Conservation (phyloP, 2,113 vertebrate genomes). For the Prionailurus bengalensis region DNA sequence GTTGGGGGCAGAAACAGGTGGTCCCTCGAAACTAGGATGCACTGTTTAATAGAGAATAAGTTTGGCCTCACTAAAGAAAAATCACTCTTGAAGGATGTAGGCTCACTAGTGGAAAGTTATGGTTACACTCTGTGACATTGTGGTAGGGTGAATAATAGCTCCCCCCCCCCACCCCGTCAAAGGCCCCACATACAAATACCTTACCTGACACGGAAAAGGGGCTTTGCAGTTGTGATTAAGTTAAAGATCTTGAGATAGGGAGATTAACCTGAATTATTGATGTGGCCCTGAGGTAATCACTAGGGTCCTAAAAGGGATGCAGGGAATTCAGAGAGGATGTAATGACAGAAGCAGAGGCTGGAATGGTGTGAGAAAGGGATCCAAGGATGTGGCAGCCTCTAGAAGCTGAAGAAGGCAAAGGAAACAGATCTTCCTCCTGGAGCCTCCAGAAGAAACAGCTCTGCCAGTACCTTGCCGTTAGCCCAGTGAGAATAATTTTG, state of each 20-base stretch:
- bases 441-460: neutral
- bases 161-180: neutral
- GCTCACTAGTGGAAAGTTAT: neutral
- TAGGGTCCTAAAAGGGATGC: neutral
- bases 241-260: neutral
- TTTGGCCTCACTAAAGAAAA: neutral
- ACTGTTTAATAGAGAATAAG: neutral
- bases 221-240: neutral
- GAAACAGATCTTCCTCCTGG: neutral
- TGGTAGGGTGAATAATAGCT: neutral
- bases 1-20: neutral
- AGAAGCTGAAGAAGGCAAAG: neutral
- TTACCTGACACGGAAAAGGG: neutral
- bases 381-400: neutral
- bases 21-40: neutral
- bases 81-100: neutral
- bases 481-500: neutral
- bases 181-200: neutral
- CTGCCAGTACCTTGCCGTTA: neutral
- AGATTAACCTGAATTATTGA: neutral
- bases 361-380: neutral
- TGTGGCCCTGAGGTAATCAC: neutral
- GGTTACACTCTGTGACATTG: neutral
- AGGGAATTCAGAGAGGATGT: neutral
- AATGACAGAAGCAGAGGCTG: neutral